phyloP scores from a whole-genome alignment of 1,140 invertebrate species.

The Apolygus lucorum region DNA sequence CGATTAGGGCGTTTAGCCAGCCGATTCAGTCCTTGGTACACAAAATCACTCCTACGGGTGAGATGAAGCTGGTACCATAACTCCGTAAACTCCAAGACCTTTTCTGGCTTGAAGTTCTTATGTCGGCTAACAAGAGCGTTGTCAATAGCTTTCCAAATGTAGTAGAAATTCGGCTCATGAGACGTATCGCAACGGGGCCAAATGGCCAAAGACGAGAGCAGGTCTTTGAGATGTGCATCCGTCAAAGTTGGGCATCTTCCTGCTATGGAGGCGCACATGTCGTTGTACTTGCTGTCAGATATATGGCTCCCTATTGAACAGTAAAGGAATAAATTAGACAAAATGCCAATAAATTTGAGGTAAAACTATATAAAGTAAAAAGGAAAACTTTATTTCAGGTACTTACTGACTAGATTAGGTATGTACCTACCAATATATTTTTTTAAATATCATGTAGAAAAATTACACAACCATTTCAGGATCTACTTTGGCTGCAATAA shows the following conservation, averaged over 20 bases:
- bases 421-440: too few species aligned
- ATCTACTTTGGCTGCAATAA: too few species aligned
- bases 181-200: neutral
- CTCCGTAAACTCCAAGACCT: conserved; percentile 22
- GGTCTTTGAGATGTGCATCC: neutral
- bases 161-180: neutral
- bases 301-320: too few species aligned
- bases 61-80: conserved; percentile 19
- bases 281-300: neutral
- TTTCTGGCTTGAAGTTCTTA: conserved; percentile 5
- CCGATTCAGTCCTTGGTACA: neutral
- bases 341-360: too few species aligned
- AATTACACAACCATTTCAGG: too few species aligned
- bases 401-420: too few species aligned
- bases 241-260: neutral
- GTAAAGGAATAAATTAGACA: too few species aligned
- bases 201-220: neutral
- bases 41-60: conserved; percentile 16
- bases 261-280: conserved; percentile 1
- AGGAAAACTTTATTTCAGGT: too few species aligned
- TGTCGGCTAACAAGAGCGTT: neutral
- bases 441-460: too few species aligned
- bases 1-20: neutral
- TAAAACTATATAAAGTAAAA: too few species aligned
- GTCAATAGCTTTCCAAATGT: conserved; percentile 18